Evolutionary conservation across 2,797 vertebrate genomes (phyloP).

Genomic region (Pipistrellus pygmaeus): DNA sequence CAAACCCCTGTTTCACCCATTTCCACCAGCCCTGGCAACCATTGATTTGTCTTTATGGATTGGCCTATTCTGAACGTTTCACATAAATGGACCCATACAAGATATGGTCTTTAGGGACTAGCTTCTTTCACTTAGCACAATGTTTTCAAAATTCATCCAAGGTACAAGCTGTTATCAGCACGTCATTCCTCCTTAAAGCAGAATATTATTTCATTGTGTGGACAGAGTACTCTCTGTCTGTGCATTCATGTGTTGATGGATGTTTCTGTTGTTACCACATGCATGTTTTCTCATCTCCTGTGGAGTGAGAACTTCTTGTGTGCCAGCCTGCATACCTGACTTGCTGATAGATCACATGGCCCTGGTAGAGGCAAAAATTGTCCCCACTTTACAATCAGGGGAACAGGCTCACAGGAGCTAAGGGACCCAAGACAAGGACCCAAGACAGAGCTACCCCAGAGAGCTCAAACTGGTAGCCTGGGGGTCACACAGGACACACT

Average conservation of each 20-base stretch:
- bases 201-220: not conserved
- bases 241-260: too few relatives aligned
- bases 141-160: not conserved
- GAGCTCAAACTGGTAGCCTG: not conserved
- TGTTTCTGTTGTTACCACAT: not conserved
- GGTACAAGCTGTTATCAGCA: too few relatives aligned
- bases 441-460: not conserved
- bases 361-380: not conserved
- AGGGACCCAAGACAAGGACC: not conserved
- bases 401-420: not conserved
- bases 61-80: not conserved
- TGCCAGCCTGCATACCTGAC: not conserved
- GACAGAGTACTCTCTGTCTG: not conserved
- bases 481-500: not conserved
- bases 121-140: not conserved
- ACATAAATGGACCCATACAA: not conserved
- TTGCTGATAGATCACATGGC: not conserved
- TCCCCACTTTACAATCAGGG: not conserved
- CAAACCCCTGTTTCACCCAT: not conserved
- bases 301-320: not conserved
- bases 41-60: not conserved
- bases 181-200: not conserved
- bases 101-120: not conserved
- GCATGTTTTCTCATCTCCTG: not conserved
- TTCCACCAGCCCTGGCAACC: not conserved